phyloP scores from a whole-genome alignment of 2,888 invertebrate genomes.

The Andrena dorsata region DNA sequence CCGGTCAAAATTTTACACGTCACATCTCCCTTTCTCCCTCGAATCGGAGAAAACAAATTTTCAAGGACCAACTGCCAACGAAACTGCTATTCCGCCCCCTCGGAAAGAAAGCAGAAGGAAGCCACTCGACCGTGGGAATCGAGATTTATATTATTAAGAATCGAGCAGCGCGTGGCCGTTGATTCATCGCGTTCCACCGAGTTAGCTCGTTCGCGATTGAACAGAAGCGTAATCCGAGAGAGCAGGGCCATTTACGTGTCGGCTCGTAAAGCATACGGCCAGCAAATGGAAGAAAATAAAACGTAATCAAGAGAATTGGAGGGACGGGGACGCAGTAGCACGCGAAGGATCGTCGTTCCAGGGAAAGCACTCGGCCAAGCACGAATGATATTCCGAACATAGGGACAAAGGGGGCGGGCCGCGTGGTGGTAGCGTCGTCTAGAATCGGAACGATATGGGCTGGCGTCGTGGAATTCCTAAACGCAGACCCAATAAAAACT shows the following conservation, averaged over 20 bases:
- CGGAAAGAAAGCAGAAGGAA: conserved; percentile 7
- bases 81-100: not conserved
- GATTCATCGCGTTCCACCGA: conserved; percentile 35
- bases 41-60: not conserved
- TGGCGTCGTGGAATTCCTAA: conserved; percentile 76
- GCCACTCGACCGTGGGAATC: conserved; percentile 1
- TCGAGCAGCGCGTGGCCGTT: conserved; percentile 19
- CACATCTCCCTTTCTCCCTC: not conserved
- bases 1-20: not conserved
- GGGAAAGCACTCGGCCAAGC: conserved; percentile 37
- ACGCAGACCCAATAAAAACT: conserved; percentile 79
- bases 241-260: conserved; percentile 48
- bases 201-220: not conserved
- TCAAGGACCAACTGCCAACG: not conserved
- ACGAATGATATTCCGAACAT: conserved; percentile 38
- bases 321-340: conserved; percentile 40
- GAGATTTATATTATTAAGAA: conserved; percentile 34
- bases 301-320: conserved; percentile 41
- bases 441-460: conserved; percentile 70
- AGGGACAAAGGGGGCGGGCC: not conserved
- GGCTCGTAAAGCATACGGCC: conserved; percentile 57
- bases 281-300: conserved; percentile 39
- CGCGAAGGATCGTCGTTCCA: conserved; percentile 39
- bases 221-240: conserved; percentile 31
- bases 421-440: conserved; percentile 50